Base-by-base conservation (phyloP, 2,888 invertebrate genomes). In the Drosophila bunnanda region DNA sequence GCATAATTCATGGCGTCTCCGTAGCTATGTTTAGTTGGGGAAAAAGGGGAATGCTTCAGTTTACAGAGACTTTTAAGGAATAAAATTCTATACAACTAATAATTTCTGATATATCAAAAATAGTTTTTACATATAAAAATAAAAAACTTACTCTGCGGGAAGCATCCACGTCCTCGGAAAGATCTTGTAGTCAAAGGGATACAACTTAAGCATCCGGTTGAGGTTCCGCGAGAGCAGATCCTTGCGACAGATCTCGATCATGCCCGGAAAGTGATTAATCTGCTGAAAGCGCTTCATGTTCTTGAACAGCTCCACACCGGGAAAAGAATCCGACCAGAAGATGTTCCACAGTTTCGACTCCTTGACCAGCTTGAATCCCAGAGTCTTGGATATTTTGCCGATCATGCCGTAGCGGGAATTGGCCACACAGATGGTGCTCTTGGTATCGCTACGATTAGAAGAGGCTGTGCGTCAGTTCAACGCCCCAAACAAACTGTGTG, bases 91-190 rank as follows among this genome's bases (percentile, higher is more conserved):
- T 36, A 36, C 17, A 9, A 34, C 5, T n/a, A n/a, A 38, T 38
- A 4, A 36, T 15, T 2, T 36, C 2, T 2, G 1, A 9, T 38
- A 38, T n/a, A 39, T 17, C 39, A 10, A 39, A 7, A 7, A 17
- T 10, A 0, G 12, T 10, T 13, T 7, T 20, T 41, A 20, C 4
- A 39, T 13, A 20, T 22, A 22, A 2, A 10, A 39, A 0, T 25
- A 0, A 17, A 12, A 5, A 3, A 93, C 95, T 94, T 93, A 96
- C 96, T 98, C 97, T 22, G 97, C 96, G 30, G 98, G 98, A 78
- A 98, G 94, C 92, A 97, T 97, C 98, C 98, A 98, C 10, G 98
- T 97, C 93, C 96, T 97, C 1, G 98, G 98, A 91, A 97, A 98
- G 91, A 98, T 97, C 90, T 96, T 96, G 91, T 98, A 98, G 76